Conservation (phyloP, 2,797 vertebrate species). For the Acridotheres tristis region DNA sequence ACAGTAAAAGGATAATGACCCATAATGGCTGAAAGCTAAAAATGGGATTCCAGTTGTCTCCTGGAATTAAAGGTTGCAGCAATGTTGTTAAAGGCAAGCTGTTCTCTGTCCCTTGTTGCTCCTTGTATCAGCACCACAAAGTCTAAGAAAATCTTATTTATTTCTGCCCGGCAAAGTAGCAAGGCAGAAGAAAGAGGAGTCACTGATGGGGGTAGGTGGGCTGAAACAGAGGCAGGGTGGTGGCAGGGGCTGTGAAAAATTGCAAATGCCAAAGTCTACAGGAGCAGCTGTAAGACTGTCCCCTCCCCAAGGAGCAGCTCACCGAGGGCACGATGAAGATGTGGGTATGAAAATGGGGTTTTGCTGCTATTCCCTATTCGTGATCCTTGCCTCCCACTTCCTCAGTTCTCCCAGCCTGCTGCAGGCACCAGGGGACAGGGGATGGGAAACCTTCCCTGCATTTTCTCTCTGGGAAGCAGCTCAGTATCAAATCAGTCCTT, state of each 20-base stretch:
- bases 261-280: not conserved
- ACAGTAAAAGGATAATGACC: constrained; percentile 25
- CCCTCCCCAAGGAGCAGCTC: not conserved
- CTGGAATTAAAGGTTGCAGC: constrained; percentile 9
- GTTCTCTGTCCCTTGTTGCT: not conserved
- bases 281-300: not conserved
- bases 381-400: not conserved
- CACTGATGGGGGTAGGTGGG: not conserved
- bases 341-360: not conserved
- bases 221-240: not conserved
- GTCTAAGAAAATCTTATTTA: not conserved
- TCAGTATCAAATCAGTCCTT: not conserved
- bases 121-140: not conserved
- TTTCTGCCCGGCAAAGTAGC: not conserved
- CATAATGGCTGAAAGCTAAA: constrained; percentile 28
- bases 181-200: not conserved
- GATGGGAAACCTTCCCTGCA: not conserved
- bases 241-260: not conserved
- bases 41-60: constrained; percentile 34
- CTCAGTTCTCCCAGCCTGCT: not conserved
- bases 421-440: not conserved
- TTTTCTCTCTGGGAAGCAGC: not conserved
- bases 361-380: fast-evolving
- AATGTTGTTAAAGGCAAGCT: constrained; percentile 10
- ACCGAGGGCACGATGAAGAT: not conserved